Base-by-base conservation (phyloP, 1,140 invertebrate genomes). In the Drosophila paulistorum region DNA sequence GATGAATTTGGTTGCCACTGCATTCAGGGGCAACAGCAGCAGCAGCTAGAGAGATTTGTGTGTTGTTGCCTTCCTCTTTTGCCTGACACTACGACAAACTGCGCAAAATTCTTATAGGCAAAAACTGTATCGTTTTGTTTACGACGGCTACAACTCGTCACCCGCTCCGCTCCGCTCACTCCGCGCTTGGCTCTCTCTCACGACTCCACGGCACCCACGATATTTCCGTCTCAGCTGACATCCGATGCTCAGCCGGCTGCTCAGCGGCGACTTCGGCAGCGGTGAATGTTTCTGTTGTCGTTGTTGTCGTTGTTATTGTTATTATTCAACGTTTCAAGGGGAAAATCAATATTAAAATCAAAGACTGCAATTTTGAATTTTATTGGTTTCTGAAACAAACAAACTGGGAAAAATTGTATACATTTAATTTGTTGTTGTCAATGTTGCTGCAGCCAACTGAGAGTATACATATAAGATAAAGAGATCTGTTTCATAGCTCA, bases 41-140 rank as follows among this genome's bases (percentile, higher is more conserved):
- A 60, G 63, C 41, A 71, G 60, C 60, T 59, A 35, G 14, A 20
- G 30, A 30, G 30, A 30, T 30, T 30, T 30, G 30, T 48, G 2
- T 58, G 51, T 74, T 64, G 68, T 78, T 58, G 30, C 67, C 45
- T 67, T 68, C 71, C 74, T 48, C 79, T 74, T 66, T 83, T 81
- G 76, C 41, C 81, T 71, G 57, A 54, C 67, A 39, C 33, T 42
- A 35, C 30, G 30, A 30, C 62, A 63, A 61, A 79, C 80, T 83
- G 81, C 69, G 80, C 71, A 70, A 74, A 77, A 79, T 75, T 83
- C 75, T 71, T 82, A 82, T 82, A 83, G 80, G 80, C 71, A 76
- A 76, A 76, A 76, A 69, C 69, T 69, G 63, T 73, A 66, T 39
- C 37, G 61, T 23, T 51, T 51, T 51, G 45, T 51, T 51, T 51